Conservation (phyloP, 2,888 invertebrate species). For the Margaritifera margaritifera region DNA sequence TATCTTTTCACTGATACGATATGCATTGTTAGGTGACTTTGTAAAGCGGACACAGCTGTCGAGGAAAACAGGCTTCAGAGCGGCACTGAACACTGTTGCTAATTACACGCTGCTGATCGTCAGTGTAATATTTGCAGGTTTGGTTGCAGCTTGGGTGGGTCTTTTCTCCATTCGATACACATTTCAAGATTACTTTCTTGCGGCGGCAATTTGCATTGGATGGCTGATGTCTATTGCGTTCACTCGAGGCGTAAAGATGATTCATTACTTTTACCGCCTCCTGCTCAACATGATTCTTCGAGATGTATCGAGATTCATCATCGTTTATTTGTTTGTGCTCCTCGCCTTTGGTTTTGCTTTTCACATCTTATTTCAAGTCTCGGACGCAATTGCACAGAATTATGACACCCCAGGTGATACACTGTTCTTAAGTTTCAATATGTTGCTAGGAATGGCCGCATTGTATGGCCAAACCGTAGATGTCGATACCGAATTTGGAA, state of each 20-base stretch:
- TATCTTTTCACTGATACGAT: slow-evolving; percentile 24
- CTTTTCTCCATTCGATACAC: slow-evolving; percentile 38
- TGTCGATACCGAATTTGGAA: slow-evolving; percentile 46
- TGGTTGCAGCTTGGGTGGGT: slow-evolving; percentile 61
- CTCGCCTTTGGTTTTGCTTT: slow-evolving; percentile 68
- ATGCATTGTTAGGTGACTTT: slow-evolving; percentile 19
- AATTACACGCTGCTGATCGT: slow-evolving; percentile 30
- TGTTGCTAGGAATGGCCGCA: slow-evolving; percentile 69
- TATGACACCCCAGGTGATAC: slow-evolving; percentile 56
- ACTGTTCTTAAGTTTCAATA: slow-evolving; percentile 65
- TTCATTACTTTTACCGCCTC: slow-evolving; percentile 69
- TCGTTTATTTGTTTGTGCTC: slow-evolving; percentile 67
- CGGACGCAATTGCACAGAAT: slow-evolving; percentile 32
- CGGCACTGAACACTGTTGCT: slow-evolving; percentile 15
- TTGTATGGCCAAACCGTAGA: slow-evolving; percentile 56
- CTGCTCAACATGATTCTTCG: slow-evolving; percentile 66
- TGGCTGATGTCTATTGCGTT: slow-evolving; percentile 69
- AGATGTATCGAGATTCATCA: slow-evolving; percentile 65
- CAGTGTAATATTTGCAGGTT: slow-evolving; percentile 41
- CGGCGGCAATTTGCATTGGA: slow-evolving; percentile 62
- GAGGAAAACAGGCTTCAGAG: slow-evolving; percentile 16
- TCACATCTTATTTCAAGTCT: slow-evolving; percentile 62
- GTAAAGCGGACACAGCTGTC: slow-evolving; percentile 22
- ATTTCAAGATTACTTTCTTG: slow-evolving; percentile 62
- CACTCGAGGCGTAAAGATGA: slow-evolving; percentile 65